These are phyloP conservation scores for Stomatorhinus ivindoensis DNA, from an alignment of 2,113 vertebrate species.

Conservation along the genomic window DNA sequence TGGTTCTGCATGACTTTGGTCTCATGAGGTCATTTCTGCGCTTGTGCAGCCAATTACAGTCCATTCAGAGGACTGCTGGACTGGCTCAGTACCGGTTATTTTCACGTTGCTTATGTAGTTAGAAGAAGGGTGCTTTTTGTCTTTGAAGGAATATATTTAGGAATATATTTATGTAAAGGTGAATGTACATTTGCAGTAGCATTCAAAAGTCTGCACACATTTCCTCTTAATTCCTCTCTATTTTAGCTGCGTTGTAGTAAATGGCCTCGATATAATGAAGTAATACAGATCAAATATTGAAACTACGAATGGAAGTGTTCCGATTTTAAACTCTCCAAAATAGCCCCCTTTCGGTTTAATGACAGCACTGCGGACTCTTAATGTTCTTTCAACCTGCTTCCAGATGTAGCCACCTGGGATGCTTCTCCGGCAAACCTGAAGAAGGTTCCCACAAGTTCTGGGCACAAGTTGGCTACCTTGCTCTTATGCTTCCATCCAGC, in stretches of 20 bases:
- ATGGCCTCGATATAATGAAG: background rate
- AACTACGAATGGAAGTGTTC: background rate
- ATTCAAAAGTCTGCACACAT: background rate
- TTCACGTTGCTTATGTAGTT: background rate
- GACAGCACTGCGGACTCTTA: background rate
- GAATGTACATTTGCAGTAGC: background rate
- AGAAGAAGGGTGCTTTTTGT: background rate
- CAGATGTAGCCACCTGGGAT: too few relatives aligned
- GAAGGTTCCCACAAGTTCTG: background rate
- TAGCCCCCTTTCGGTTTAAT: too few relatives aligned
- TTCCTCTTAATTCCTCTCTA: background rate
- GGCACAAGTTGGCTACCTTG: background rate
- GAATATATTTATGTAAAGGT: background rate
- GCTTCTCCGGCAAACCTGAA: background rate
- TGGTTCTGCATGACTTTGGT: background rate
- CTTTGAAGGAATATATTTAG: background rate
- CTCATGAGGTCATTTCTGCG: background rate
- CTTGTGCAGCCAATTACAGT: background rate
- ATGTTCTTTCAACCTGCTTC: background rate
- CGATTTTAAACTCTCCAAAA: background rate
- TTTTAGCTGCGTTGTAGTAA: background rate
- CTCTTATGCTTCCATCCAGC: background rate
- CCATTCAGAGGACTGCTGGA: background rate
- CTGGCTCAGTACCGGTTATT: background rate
- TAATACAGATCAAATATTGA: background rate